Conservation (phyloP, 2,113 vertebrate genomes). For the Rhabdornis inornatus region DNA sequence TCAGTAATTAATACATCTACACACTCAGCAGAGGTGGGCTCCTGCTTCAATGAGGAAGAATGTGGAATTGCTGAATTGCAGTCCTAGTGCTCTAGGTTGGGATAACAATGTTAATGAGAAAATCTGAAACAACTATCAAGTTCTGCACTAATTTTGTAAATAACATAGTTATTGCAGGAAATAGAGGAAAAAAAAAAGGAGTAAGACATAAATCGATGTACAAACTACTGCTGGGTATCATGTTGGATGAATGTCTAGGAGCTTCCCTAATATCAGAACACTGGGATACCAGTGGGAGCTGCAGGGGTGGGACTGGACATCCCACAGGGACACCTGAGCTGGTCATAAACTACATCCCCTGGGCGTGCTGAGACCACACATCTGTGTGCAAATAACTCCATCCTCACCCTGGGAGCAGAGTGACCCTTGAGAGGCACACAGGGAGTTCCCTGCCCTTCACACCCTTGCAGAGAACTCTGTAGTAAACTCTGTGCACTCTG, state of each 20-base stretch:
- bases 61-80: neutral
- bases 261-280: accelerated
- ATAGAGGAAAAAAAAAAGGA: neutral
- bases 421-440: accelerated
- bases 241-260: neutral
- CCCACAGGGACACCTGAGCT: neutral
- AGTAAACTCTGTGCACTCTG: accelerated
- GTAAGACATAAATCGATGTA: accelerated
- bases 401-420: neutral
- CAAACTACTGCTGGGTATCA: accelerated
- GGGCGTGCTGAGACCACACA: accelerated
- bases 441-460: neutral
- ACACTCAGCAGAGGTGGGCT: neutral
- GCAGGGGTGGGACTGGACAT: neutral
- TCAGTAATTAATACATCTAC: neutral
- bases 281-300: accelerated
- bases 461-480: neutral
- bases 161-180: neutral
- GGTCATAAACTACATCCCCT: neutral
- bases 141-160: neutral
- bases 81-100: neutral
- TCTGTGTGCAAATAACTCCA: neutral
- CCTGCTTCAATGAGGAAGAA: neutral
- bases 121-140: neutral
- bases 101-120: neutral